Conservation (phyloP, 2,888 invertebrate genomes). For the Archips crataeganus region DNA sequence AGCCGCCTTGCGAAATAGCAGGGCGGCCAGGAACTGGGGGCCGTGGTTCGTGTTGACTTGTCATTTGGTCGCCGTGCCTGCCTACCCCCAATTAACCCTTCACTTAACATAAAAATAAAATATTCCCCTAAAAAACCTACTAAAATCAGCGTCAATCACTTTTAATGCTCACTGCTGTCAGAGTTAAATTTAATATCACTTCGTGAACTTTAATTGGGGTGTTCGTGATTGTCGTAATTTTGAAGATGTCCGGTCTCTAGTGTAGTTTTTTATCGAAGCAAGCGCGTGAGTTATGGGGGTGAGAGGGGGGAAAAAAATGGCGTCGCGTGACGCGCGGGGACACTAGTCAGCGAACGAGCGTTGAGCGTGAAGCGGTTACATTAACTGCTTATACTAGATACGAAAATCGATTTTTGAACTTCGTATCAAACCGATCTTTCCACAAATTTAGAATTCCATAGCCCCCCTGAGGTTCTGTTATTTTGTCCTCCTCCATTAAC, state of each 20-base stretch:
- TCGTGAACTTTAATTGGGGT: slow-evolving; percentile 26
- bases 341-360: not conserved
- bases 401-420: too few species aligned
- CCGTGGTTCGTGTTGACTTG: too few species aligned
- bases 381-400: not conserved
- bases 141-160: slow-evolving; percentile 33
- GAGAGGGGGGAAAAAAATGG: slow-evolving; percentile 46
- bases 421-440: too few species aligned
- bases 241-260: slow-evolving; percentile 42
- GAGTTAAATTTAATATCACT: slow-evolving; percentile 32
- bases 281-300: slow-evolving; percentile 21
- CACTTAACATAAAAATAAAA: not conserved
- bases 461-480: too few species aligned
- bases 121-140: not conserved
- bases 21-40: too few species aligned
- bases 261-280: slow-evolving; percentile 35
- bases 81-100: slow-evolving; percentile 6
- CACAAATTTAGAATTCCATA: too few species aligned
- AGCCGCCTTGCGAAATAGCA: too few species aligned
- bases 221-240: slow-evolving; percentile 53
- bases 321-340: slow-evolving; percentile 26
- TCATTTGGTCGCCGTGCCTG: too few species aligned
- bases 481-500: too few species aligned
- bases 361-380: slow-evolving; percentile 5
- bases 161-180: slow-evolving; percentile 19